phyloP scores from a whole-genome alignment of 2,888 invertebrate genomes.

The Hymenopus coronatus region DNA sequence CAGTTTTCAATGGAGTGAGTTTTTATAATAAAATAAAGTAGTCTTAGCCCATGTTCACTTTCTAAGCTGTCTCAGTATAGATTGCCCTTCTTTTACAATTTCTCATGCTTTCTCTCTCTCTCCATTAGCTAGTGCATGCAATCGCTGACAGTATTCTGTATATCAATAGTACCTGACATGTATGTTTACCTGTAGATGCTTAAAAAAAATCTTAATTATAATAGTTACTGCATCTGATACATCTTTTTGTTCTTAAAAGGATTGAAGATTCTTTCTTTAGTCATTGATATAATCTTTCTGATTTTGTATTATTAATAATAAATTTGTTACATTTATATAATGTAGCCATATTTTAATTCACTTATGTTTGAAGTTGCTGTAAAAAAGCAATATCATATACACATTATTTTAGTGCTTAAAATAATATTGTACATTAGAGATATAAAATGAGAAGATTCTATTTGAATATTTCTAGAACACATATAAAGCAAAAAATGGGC shows the following conservation, averaged over 20 bases:
- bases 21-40: no score
- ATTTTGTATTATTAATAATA: background rate
- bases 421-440: background rate
- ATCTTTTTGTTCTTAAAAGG: background rate
- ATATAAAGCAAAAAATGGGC: no score
- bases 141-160: background rate
- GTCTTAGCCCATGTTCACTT: no score
- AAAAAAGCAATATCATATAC: background rate
- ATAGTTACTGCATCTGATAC: background rate
- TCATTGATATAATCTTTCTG: background rate
- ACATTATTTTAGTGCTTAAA: background rate
- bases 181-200: background rate
- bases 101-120: background rate
- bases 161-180: background rate
- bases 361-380: no score
- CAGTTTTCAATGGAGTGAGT: no score
- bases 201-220: background rate
- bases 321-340: background rate
- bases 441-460: no score
- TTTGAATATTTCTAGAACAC: no score
- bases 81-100: background rate
- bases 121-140: background rate
- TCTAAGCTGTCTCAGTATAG: no score
- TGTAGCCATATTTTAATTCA: background rate
- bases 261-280: no score